Base-by-base conservation (phyloP, 2,113 vertebrate genomes). In the Hemichromis elongatus region DNA sequence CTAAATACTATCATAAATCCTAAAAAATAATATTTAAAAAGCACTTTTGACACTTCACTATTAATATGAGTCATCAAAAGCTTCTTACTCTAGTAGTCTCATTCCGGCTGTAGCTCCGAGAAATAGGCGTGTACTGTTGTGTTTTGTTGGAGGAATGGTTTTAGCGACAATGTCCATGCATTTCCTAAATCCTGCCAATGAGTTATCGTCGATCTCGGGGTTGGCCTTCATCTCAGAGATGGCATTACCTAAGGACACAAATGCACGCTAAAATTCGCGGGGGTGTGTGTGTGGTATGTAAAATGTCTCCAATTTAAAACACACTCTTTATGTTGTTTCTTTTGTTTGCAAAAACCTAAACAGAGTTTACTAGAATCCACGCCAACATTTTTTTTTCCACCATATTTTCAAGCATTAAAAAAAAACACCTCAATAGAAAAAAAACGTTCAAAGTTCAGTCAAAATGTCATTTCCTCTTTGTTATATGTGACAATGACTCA, bases 51-150 rank as follows among this genome's bases (percentile, higher is more conserved):
- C 26, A 33, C 26, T 52, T 16, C 9, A 73, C 7, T 50, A 63
- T 19, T 19, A 73, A 75, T 75, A n/a, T 12, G 13, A 12, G 10
- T 30, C 12, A 28, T 28, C 24, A 37, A 54, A 78, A 55, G 14
- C 19, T 61, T 86, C 92, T 93, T 96, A 99, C 99, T 97, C 96
- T 56, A 99, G 93, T 56, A 99, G 90, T 83, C 98, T 97, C 99
- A 99, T 99, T 79, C 98, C 99, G 33, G 98, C 98, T 3, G 98
- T 99, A 63, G 99, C 98, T n/a, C 98, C 98, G 37, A 99, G 94
- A 92, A 97, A 98, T 8, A 97, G 63, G 24, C 94, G 93, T 2
- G 97, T 98, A 56, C 79, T 95, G 21, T 92, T 93, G 12, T 96
- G 97, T 79, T 97, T 96, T 75, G 88, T 83, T 9, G 28, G 19